phyloP scores from a whole-genome alignment of 2,888 invertebrate species.

The Machimus atricapillus region DNA sequence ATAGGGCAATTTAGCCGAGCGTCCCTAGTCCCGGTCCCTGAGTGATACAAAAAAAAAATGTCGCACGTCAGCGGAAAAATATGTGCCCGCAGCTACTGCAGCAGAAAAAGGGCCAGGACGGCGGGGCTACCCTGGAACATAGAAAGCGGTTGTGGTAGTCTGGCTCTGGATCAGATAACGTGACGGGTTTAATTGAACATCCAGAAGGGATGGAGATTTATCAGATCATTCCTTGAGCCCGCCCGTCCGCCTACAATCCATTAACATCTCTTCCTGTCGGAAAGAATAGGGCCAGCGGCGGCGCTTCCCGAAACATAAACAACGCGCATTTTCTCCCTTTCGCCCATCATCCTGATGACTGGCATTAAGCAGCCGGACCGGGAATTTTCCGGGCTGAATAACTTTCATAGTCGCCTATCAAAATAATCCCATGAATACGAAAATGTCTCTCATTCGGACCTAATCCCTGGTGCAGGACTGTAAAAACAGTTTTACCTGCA shows the following conservation, averaged over 20 bases:
- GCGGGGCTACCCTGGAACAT: neutral
- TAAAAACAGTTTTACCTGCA: neutral
- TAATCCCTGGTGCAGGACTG: neutral
- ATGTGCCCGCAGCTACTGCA: neutral
- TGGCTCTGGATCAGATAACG: neutral
- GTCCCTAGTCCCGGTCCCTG: neutral
- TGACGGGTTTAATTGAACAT: neutral
- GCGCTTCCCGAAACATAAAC: neutral
- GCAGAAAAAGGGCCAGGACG: neutral
- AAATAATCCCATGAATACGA: neutral
- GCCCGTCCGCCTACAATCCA: neutral
- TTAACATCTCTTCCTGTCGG: neutral
- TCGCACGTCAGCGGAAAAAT: neutral
- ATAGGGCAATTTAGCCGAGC: neutral
- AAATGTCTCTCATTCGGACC: neutral
- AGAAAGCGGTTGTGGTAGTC: neutral
- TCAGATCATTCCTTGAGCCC: neutral
- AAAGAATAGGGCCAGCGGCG: neutral
- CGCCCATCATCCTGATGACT: neutral
- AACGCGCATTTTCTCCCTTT: neutral
- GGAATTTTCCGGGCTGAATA: neutral
- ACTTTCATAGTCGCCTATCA: neutral
- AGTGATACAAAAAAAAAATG: neutral
- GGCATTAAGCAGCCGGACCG: neutral
- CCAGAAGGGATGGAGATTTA: slow-evolving; percentile 1